Evolutionary conservation across 2,113 vertebrate genomes (phyloP).

Genomic region (Thinocorus orbignyianus): DNA sequence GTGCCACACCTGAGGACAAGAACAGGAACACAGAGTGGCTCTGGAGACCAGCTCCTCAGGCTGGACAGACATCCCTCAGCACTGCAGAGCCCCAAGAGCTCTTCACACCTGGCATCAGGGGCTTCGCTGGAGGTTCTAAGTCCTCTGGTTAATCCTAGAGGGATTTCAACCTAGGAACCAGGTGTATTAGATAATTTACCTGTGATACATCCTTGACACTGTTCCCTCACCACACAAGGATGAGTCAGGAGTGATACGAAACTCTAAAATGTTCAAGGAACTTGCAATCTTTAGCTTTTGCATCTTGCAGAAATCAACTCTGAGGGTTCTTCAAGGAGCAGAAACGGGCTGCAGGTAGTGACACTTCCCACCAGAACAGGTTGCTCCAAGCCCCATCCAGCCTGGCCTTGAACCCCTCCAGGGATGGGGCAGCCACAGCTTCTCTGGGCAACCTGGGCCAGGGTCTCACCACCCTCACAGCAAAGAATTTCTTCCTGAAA

Average conservation of each 20-base stretch:
- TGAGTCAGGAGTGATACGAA: background rate
- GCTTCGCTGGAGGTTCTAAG: background rate
- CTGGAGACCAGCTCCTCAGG: background rate
- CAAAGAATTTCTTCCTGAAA: background rate
- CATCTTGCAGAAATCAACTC: background rate
- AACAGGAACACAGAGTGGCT: background rate
- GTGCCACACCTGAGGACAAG: background rate
- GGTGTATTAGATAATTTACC: background rate
- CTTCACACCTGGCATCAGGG: background rate
- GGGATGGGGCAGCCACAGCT: background rate
- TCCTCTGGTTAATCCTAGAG: background rate
- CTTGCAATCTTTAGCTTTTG: background rate
- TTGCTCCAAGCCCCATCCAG: background rate
- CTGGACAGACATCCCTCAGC: background rate
- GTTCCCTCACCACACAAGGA: background rate
- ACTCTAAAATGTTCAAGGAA: background rate
- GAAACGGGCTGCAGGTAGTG: background rate
- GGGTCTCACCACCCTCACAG: background rate
- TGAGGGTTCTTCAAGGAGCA: background rate
- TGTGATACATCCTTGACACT: background rate
- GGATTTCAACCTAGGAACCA: background rate
- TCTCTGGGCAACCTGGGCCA: background rate
- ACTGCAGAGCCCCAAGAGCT: background rate
- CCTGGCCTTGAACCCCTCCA: background rate
- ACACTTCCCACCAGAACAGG: background rate